Evolutionary conservation across 2,797 vertebrate genomes (phyloP).

Genomic region (Neomorphus geoffroyi): DNA sequence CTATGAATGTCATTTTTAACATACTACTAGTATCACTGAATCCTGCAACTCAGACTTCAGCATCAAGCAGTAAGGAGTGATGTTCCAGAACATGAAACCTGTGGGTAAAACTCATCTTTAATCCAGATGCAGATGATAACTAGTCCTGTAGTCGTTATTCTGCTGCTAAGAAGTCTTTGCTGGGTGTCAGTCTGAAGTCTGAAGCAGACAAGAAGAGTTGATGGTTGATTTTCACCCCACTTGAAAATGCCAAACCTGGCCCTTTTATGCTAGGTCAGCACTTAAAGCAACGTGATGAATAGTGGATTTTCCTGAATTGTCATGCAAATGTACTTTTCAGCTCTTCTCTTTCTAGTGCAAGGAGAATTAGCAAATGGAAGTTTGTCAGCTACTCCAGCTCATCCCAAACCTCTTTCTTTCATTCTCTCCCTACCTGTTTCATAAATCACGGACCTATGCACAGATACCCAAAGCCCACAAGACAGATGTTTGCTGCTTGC

Average conservation of each 20-base stretch:
- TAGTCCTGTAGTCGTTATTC: neutral
- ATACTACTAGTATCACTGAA: neutral
- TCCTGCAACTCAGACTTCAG: constrained; percentile 31
- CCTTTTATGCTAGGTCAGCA: neutral
- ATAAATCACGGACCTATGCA: neutral
- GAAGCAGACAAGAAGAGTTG: neutral
- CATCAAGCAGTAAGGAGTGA: neutral
- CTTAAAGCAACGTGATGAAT: neutral
- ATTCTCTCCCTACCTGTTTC: neutral
- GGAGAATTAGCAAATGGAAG: neutral
- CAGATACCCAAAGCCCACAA: neutral
- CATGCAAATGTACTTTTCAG: neutral
- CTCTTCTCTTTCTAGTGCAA: neutral
- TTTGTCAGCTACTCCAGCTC: constrained; percentile 29
- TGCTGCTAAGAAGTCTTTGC: neutral
- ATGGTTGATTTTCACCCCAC: neutral
- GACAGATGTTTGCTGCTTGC: neutral
- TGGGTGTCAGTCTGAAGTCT: neutral
- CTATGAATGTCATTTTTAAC: neutral
- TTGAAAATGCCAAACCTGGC: neutral
- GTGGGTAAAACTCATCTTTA: neutral
- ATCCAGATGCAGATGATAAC: neutral
- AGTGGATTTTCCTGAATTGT: neutral
- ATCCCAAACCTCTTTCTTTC: neutral
- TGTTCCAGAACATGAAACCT: neutral